Evolutionary conservation across 2,797 vertebrate genomes (phyloP).

Genomic region (Semotilus atromaculatus): DNA sequence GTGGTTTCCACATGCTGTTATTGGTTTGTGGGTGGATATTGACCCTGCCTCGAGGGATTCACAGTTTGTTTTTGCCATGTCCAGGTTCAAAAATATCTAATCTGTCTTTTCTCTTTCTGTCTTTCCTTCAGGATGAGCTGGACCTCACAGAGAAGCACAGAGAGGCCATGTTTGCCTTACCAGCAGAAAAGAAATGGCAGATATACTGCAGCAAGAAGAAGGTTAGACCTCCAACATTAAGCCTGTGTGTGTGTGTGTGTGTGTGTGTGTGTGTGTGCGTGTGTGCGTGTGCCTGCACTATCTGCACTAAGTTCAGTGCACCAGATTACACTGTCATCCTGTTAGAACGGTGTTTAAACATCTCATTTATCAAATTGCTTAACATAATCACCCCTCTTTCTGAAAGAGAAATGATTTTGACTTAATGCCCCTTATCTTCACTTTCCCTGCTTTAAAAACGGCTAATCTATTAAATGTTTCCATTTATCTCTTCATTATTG

Average conservation of each 20-base stretch:
- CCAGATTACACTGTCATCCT: slow-evolving; percentile 27
- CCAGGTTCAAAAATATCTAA: neutral
- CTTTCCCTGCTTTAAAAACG: neutral
- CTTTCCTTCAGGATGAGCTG: slow-evolving; percentile 88
- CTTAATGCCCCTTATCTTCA: neutral
- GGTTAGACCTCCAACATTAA: slow-evolving; percentile 71
- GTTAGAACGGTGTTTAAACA: slow-evolving; percentile 28
- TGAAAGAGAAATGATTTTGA: neutral
- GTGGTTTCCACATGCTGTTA: slow-evolving; percentile 9
- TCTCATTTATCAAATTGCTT: slow-evolving; percentile 33
- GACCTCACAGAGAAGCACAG: slow-evolving; percentile 98
- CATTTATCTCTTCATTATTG: slow-evolving; percentile 10
- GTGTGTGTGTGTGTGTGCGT: neutral
- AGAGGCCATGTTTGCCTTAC: slow-evolving; percentile 98
- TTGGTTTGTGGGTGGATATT: slow-evolving; percentile 26
- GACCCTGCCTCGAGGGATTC: slow-evolving; percentile 12
- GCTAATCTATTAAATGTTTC: slow-evolving; percentile 10
- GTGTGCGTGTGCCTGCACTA: too few species aligned
- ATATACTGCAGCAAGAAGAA: slow-evolving; percentile 99
- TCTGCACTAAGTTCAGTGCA: too few species aligned
- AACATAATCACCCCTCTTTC: neutral
- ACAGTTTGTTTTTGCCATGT: slow-evolving; percentile 33
- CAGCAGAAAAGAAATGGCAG: slow-evolving; percentile 99
- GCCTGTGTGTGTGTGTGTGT: neutral
- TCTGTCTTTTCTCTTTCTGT: slow-evolving; percentile 1